Evolutionary conservation across 2,888 invertebrate species (phyloP).

Genomic region (Mythimna albipuncta): DNA sequence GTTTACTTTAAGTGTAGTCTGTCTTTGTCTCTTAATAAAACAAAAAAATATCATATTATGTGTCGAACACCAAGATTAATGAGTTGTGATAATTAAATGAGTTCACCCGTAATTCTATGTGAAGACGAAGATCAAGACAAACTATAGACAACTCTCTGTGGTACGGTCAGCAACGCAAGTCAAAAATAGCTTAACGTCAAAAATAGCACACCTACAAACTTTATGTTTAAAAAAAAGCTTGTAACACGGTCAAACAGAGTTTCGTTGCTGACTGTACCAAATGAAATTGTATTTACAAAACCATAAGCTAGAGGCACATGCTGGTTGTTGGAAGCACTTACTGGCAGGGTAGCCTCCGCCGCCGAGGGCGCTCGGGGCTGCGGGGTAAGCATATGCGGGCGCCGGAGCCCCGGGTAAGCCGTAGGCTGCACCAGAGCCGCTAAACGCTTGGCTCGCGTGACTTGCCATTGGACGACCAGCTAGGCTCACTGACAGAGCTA

Average conservation of each 20-base stretch:
- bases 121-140: not conserved
- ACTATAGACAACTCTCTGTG: not conserved
- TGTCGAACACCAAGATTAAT: constrained; percentile 5
- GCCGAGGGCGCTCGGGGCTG: not conserved
- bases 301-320: not conserved
- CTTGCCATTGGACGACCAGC: constrained; percentile 49
- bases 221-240: too few species aligned
- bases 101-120: not conserved
- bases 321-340: constrained; percentile 28
- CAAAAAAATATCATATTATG: too few species aligned
- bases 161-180: constrained; percentile 7
- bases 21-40: too few species aligned
- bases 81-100: not conserved
- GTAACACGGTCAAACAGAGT: not conserved
- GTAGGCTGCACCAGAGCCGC: constrained; percentile 8
- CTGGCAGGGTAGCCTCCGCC: constrained; percentile 6
- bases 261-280: constrained; percentile 16
- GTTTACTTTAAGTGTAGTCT: too few species aligned
- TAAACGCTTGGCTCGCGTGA: constrained; percentile 47
- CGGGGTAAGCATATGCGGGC: not conserved
- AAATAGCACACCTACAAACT: too few species aligned
- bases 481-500: constrained; percentile 58
- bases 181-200: too few species aligned
- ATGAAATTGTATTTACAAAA: not conserved
- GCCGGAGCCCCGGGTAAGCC: not conserved